Base-by-base conservation (phyloP, 2,797 vertebrate species). In the Sparidentex hasta region DNA sequence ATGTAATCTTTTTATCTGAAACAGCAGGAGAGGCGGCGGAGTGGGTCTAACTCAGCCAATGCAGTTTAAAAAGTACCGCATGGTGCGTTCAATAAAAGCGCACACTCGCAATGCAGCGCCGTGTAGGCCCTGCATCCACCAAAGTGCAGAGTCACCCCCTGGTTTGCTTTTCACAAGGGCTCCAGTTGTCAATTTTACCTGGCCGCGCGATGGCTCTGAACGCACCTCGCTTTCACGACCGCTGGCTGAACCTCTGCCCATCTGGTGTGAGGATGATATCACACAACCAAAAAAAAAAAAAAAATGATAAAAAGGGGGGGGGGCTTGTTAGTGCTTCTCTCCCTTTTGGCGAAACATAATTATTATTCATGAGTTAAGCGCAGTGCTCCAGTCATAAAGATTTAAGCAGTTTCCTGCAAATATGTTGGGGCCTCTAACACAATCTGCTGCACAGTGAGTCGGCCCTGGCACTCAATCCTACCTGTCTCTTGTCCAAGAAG, bases 401-500 rank as follows among this genome's bases (percentile, higher is more conserved):
- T 80, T 78, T 71, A 63, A 77, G 76, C n/a, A 5, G 13, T 63
- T 59, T 52, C 56, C 50, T 59, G 64, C 7, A 69, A 76, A 89
- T 74, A 64, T 63, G 69, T 68, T 56, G 16, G n/a, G 33, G 66
- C 46, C 72, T 79, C 71, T 48, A 50, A 67, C 29, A 50, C 27
- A 65, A 78, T 88, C 77, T 71, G 71, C 77, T 71, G 71, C 66
- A 56, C 65, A 29, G 21, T 1, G 29, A 78, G 69, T 43, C 48
- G 61, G 55, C 57, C 52, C 44, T 46, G 44, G 74, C 69, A 71
- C 82, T 68, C 77, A 23, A 66, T 72, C 71, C 56, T 78, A 92
- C 83, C 85, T 68, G 85, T 84, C 77, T 50, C 78, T 57, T 82
- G 80, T 90, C 88, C 79, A 84, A 77, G 70, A 85, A 90, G 86